phyloP scores from a whole-genome alignment of 2,797 vertebrate genomes.

The Okamejei kenojei region DNA sequence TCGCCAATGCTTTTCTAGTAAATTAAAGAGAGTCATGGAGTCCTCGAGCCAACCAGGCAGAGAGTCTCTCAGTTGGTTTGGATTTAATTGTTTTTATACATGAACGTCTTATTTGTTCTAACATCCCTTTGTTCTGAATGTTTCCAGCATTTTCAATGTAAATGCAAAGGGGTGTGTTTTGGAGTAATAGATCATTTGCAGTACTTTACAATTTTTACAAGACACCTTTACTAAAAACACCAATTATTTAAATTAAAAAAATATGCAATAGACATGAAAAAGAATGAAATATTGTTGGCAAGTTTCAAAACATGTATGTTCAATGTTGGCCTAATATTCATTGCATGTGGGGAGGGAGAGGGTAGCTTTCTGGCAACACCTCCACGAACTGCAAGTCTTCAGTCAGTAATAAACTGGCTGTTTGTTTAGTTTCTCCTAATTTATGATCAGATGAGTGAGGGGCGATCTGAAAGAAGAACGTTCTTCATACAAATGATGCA shows the following conservation, averaged over 20 bases:
- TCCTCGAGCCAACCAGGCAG: too few species aligned
- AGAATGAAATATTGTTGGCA: neutral
- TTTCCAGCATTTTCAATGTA: neutral
- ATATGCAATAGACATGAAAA: neutral
- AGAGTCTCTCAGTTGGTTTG: too few species aligned
- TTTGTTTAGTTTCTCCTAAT: neutral
- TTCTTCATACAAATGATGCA: neutral
- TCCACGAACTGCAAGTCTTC: neutral
- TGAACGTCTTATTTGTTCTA: too few species aligned
- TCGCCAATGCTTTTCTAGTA: too few species aligned
- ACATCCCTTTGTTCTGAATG: neutral
- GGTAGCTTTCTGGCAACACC: too few species aligned
- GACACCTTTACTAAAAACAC: neutral
- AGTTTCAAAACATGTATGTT: neutral
- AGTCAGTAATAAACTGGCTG: neutral
- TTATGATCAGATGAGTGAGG: neutral
- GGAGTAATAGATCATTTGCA: neutral
- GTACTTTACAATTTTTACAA: too few species aligned
- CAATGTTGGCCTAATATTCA: neutral
- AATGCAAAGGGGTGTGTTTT: neutral
- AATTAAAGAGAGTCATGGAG: too few species aligned
- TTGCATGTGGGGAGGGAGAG: neutral
- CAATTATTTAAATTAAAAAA: neutral
- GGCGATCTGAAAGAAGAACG: neutral
- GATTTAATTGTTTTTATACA: too few species aligned